These are phyloP conservation scores for Scatophagus argus DNA, from an alignment of 2,113 vertebrate species.

Conservation along the genomic window DNA sequence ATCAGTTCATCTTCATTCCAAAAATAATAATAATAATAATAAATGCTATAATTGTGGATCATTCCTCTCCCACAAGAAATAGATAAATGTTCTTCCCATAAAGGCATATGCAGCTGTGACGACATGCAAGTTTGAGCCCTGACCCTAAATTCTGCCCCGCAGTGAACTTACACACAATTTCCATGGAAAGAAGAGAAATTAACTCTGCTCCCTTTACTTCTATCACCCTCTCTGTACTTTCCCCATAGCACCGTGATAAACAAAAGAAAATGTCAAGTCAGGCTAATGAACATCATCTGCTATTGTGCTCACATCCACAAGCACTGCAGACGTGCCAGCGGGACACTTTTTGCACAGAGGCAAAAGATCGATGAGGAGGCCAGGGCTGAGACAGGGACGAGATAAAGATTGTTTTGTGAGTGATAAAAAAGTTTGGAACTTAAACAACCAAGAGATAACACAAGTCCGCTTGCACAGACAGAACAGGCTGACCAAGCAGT, in stretches of 20 bases:
- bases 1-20: background rate
- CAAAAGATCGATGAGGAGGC: constrained; percentile 60
- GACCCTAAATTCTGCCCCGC: constrained; percentile 60
- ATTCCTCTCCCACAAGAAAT: constrained; percentile 22
- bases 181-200: constrained; percentile 20
- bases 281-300: background rate
- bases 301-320: constrained; percentile 20
- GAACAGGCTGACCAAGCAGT: constrained; percentile 68
- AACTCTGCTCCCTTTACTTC: constrained; percentile 20
- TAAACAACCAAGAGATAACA: constrained; percentile 61
- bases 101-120: constrained; percentile 57
- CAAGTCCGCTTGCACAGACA: constrained; percentile 11
- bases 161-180: constrained; percentile 56
- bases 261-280: constrained; percentile 1
- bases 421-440: constrained; percentile 61
- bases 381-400: constrained; percentile 48
- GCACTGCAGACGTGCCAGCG: background rate
- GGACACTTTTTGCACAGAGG: constrained; percentile 9
- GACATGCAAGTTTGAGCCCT: constrained; percentile 53
- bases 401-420: constrained; percentile 72
- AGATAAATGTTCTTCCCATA: constrained; percentile 1
- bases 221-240: background rate
- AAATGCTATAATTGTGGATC: background rate
- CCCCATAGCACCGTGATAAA: background rate
- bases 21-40: too few relatives aligned